A percentile compares a stretch with the other conserved stretches of the same genome.
Evolutionary conservation across 2,113 vertebrate species (phyloP).

Genomic region (Polypterus bichir): DNA sequence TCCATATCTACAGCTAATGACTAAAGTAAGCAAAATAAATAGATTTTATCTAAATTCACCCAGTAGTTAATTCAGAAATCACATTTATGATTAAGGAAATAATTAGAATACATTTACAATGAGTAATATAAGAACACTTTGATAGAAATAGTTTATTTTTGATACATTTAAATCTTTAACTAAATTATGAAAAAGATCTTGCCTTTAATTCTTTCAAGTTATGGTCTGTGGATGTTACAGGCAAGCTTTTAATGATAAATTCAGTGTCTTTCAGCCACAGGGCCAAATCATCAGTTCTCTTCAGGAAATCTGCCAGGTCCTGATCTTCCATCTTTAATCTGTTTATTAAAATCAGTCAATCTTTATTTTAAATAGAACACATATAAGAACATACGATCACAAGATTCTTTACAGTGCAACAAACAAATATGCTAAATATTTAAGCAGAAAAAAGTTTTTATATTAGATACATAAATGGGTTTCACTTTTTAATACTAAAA

Average conservation of each 20-base stretch:
- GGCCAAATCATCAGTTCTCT: slow-evolving; percentile 49
- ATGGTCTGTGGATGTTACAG: slow-evolving; percentile 45
- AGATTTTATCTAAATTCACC: too few relatives aligned
- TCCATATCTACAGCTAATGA: slow-evolving; percentile 64
- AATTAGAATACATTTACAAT: background rate
- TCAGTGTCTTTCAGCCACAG: slow-evolving; percentile 67
- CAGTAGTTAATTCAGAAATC: background rate
- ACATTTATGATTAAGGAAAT: background rate
- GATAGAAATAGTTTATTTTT: background rate
- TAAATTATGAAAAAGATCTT: slow-evolving; percentile 19
- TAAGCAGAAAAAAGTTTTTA: too few relatives aligned
- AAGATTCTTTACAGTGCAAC: too few relatives aligned
- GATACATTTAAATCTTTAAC: background rate
- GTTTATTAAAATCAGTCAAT: background rate
- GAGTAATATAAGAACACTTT: background rate
- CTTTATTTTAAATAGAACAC: too few relatives aligned
- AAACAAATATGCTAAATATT: too few relatives aligned
- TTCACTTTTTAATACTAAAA: too few relatives aligned
- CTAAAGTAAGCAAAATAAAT: slow-evolving; percentile 36
- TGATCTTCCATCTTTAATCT: slow-evolving; percentile 65
- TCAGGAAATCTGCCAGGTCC: slow-evolving; percentile 54
- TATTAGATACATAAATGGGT: too few relatives aligned
- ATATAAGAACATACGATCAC: too few relatives aligned
- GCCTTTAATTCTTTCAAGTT: slow-evolving; percentile 67
- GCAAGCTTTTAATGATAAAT: slow-evolving; percentile 39